Conservation (phyloP, 2,888 invertebrate genomes). For the Caenorhabditis parvicauda region DNA sequence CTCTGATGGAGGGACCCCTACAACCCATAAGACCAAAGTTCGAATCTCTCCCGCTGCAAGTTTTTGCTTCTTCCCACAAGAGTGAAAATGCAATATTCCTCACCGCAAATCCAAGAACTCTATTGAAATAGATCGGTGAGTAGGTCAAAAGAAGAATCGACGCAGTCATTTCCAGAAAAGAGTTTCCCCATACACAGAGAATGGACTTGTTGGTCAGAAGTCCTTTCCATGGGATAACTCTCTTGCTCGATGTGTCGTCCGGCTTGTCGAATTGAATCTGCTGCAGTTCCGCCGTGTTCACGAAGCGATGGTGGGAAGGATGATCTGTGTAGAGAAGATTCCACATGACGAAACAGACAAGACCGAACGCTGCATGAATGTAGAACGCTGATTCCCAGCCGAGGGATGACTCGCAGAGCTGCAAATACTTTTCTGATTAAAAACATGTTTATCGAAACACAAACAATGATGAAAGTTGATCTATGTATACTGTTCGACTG, state of each 20-base stretch:
- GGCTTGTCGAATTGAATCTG: constrained; percentile 19
- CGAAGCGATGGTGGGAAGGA: constrained; percentile 11
- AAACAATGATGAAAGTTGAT: neutral
- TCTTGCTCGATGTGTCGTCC: constrained; percentile 13
- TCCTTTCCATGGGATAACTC: neutral
- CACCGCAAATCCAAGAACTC: constrained; percentile 13
- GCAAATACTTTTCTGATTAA: neutral
- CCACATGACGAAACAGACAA: constrained; percentile 16
- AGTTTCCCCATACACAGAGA: constrained; percentile 24
- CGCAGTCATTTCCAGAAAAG: constrained; percentile 23
- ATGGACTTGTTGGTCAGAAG: constrained; percentile 14
- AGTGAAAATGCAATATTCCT: neutral
- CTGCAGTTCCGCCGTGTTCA: constrained; percentile 6
- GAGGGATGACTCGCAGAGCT: constrained; percentile 18
- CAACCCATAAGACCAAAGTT: too few species aligned
- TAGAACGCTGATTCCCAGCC: constrained; percentile 25
- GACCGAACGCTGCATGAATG: constrained; percentile 14
- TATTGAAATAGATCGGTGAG: constrained; percentile 18
- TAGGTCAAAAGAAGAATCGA: constrained; percentile 23
- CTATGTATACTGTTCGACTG: too few species aligned
- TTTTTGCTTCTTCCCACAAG: too few species aligned
- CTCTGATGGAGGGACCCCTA: too few species aligned
- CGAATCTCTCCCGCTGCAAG: too few species aligned
- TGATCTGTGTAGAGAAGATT: constrained; percentile 16
- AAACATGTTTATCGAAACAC: neutral